phyloP scores from a whole-genome alignment of 2,113 vertebrate species.

The Psephotus haematonotus region DNA sequence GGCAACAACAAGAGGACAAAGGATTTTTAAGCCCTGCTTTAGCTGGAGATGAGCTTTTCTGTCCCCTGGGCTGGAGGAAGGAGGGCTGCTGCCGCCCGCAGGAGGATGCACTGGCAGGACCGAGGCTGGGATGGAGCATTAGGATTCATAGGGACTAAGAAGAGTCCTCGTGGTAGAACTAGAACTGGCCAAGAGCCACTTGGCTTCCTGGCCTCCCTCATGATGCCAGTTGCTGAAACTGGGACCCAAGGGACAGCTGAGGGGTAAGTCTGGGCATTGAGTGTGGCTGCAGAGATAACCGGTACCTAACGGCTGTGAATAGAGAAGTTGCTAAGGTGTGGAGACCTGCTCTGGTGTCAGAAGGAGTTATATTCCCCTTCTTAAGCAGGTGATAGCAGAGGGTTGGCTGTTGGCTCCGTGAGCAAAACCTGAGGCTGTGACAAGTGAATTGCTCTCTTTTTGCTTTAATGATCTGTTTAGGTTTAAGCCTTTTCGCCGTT shows the following conservation, averaged over 20 bases:
- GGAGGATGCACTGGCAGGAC: neutral
- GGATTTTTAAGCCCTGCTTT: neutral
- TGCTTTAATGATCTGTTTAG: neutral
- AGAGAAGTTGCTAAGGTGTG: neutral
- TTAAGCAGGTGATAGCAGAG: neutral
- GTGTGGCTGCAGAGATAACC: accelerated
- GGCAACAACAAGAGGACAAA: neutral
- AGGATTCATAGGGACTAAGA: neutral
- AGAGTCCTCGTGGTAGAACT: neutral
- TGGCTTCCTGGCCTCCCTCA: neutral
- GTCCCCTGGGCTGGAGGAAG: neutral
- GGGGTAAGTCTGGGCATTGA: neutral
- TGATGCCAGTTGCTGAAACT: neutral
- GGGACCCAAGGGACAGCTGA: neutral
- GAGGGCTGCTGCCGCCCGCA: neutral
- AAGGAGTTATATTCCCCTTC: neutral
- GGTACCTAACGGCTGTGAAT: accelerated
- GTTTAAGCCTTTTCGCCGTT: neutral
- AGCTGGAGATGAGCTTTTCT: neutral
- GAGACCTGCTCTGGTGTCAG: neutral
- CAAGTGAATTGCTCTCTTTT: neutral
- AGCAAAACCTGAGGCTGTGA: neutral
- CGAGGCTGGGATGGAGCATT: accelerated
- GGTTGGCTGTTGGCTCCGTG: neutral
- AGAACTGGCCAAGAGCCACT: neutral